A percentile compares a stretch with the other conserved stretches of the same genome.
Conservation (phyloP, 2,797 vertebrate species). For the Fringilla coelebs region DNA sequence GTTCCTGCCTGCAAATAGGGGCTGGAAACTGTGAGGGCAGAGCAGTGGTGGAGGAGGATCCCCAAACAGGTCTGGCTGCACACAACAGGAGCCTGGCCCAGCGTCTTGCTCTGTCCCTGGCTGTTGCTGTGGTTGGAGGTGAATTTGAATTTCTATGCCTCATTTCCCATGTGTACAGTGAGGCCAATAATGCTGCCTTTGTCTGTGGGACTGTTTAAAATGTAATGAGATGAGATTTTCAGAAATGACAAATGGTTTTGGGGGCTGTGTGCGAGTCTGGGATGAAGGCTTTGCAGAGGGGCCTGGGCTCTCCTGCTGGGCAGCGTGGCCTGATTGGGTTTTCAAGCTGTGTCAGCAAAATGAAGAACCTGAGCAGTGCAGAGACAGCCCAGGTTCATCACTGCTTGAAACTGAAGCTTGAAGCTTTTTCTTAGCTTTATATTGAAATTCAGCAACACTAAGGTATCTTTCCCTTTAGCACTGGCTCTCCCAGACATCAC, state of each 20-base stretch:
- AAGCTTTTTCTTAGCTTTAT: background rate
- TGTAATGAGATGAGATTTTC: conserved; percentile 36
- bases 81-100: background rate
- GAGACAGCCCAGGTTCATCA: background rate
- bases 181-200: conserved; percentile 39
- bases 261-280: background rate
- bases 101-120: background rate
- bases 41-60: background rate
- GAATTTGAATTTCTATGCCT: conserved; percentile 36
- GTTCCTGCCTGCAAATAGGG: background rate
- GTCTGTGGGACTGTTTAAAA: conserved; percentile 1
- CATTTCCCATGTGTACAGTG: conserved; percentile 18
- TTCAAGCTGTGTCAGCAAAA: background rate
- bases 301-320: background rate
- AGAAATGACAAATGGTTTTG: background rate
- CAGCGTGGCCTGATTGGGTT: background rate
- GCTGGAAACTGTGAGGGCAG: background rate
- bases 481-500: background rate
- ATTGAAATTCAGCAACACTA: background rate
- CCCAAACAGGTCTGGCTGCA: background rate
- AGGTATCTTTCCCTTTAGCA: fast-evolving
- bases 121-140: background rate
- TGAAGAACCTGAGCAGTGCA: background rate
- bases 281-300: background rate
- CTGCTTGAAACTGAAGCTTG: background rate